Percentiles rank a stretch among this genome's conserved stretches.
phyloP scores from a whole-genome alignment of 1,140 invertebrate genomes.

The Harlomillsia oculata region DNA sequence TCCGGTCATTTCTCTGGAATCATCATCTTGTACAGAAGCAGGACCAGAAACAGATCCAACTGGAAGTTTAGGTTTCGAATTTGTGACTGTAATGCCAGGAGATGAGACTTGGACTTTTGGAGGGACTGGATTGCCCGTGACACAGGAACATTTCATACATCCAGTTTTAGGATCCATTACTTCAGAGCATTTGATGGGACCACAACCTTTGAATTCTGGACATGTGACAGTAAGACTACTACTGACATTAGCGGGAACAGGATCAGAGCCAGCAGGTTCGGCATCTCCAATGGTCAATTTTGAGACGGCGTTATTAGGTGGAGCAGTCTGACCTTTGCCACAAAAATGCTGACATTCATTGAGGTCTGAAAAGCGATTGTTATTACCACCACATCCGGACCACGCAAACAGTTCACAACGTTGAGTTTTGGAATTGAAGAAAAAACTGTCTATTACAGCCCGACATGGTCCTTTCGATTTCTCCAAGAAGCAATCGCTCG shows the following conservation, averaged over 20 bases:
- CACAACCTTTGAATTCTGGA: constrained; percentile 31
- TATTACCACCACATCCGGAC: constrained; percentile 36
- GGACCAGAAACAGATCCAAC: constrained; percentile 14
- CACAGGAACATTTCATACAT: constrained; percentile 29
- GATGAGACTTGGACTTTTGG: constrained; percentile 2
- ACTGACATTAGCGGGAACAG: neutral
- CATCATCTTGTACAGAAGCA: constrained; percentile 11
- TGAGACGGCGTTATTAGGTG: neutral
- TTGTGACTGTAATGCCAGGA: neutral
- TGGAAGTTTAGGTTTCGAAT: neutral
- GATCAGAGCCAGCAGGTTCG: constrained; percentile 4
- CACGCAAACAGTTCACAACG: constrained; percentile 34
- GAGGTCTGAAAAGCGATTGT: constrained; percentile 28
- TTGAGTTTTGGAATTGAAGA: constrained; percentile 29
- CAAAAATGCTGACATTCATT: constrained; percentile 10
- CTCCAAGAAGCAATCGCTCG: constrained; percentile 32
- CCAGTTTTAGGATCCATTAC: constrained; percentile 21
- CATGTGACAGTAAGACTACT: neutral
- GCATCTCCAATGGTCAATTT: neutral
- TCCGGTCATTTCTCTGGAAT: constrained; percentile 6
- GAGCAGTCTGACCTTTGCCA: neutral
- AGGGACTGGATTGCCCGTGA: neutral
- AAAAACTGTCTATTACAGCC: constrained; percentile 32
- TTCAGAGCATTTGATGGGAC: constrained; percentile 23
- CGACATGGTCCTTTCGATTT: constrained; percentile 32